Conservation (phyloP, 2,888 invertebrate genomes). For the Acleris holmiana region DNA sequence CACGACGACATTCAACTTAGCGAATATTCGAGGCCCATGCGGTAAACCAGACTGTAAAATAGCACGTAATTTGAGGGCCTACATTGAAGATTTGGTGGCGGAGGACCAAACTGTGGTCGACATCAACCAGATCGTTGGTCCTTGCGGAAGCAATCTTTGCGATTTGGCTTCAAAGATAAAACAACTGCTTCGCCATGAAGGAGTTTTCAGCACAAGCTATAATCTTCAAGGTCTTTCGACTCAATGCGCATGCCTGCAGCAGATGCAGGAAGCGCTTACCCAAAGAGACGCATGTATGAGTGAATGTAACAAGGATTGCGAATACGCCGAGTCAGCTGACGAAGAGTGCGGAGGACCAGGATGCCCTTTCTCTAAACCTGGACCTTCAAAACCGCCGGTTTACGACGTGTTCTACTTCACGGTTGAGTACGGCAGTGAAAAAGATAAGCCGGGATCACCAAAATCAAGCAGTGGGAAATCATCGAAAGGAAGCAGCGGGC, state of each 20-base stretch:
- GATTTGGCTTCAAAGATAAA: slow-evolving; percentile 69
- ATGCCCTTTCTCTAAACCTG: slow-evolving; percentile 54
- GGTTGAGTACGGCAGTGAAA: slow-evolving; percentile 65
- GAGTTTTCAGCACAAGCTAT: slow-evolving; percentile 56
- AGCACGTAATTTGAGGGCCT: slow-evolving; percentile 70
- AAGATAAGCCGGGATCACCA: too few relatives aligned
- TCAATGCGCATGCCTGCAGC: slow-evolving; percentile 70
- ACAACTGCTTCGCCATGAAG: slow-evolving; percentile 69
- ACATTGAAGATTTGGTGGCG: slow-evolving; percentile 69
- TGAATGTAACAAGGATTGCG: slow-evolving; percentile 62
- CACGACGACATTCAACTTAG: slow-evolving; percentile 65
- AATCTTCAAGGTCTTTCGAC: slow-evolving; percentile 67
- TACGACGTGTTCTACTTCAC: slow-evolving; percentile 75
- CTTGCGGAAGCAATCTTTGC: slow-evolving; percentile 75
- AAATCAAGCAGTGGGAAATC: too few relatives aligned
- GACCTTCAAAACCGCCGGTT: slow-evolving; percentile 47
- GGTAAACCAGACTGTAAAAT: slow-evolving; percentile 74
- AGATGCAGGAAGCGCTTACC: slow-evolving; percentile 62
- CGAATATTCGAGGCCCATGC: slow-evolving; percentile 75
- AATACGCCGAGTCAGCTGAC: slow-evolving; percentile 52
- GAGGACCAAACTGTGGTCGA: slow-evolving; percentile 69
- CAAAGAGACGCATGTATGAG: slow-evolving; percentile 57
- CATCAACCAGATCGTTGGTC: slow-evolving; percentile 67
- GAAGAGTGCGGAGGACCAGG: slow-evolving; percentile 54
- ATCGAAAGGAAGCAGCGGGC: too few relatives aligned